Conservation (phyloP, 1,140 invertebrate genomes). For the Drosophila sp. region DNA sequence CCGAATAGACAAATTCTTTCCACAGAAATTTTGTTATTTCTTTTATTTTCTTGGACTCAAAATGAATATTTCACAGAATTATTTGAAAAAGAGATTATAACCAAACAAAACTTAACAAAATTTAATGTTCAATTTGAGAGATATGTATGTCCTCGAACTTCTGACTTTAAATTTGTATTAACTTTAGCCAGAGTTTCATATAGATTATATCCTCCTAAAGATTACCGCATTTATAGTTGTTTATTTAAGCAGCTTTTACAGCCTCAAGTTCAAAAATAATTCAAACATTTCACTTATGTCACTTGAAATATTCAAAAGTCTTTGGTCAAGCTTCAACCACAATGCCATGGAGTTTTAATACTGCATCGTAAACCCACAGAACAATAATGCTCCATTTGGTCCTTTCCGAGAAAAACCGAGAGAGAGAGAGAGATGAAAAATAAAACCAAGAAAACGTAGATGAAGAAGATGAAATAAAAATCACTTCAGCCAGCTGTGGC, state of each 20-base stretch:
- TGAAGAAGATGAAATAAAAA: constrained; percentile 26
- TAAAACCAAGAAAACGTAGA: constrained; percentile 1
- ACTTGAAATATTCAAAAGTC: constrained; percentile 9
- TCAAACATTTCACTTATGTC: background rate
- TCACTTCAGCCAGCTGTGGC: constrained; percentile 52
- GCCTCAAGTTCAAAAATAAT: background rate
- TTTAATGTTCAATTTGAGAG: no score
- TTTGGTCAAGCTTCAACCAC: background rate
- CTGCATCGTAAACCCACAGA: constrained; percentile 6
- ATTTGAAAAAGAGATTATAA: no score
- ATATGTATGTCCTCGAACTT: no score
- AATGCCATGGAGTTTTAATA: constrained; percentile 11
- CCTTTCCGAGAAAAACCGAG: background rate
- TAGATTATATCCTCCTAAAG: background rate
- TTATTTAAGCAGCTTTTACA: background rate
- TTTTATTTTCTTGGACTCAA: no score
- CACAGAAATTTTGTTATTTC: no score
- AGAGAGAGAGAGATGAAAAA: constrained; percentile 1
- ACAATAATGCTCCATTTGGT: background rate
- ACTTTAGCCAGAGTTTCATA: no score
- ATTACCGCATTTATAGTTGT: background rate
- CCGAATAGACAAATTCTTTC: no score
- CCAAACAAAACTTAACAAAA: no score
- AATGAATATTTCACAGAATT: no score
- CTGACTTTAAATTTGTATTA: no score